Evolutionary conservation across 2,113 vertebrate genomes (phyloP).

Genomic region (Jaculus jaculus): DNA sequence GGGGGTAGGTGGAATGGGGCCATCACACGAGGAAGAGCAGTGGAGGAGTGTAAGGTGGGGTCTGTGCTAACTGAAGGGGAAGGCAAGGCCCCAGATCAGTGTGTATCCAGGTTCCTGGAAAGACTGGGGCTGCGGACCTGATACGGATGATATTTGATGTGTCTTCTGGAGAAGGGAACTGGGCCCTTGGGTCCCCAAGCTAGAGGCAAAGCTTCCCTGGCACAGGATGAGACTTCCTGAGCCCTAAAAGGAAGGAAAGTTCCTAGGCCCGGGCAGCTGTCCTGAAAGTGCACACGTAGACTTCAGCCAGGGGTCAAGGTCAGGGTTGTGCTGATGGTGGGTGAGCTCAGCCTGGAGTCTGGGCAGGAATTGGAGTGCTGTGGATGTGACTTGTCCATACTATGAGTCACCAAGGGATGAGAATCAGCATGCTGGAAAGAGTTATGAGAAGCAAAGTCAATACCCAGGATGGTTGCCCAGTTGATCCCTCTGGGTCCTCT

Average conservation of each 20-base stretch:
- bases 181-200: background rate
- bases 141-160: background rate
- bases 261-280: background rate
- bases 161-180: background rate
- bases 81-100: background rate
- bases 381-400: background rate
- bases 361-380: background rate
- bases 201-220: background rate
- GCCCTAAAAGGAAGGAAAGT: background rate
- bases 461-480: background rate
- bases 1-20: background rate
- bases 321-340: background rate
- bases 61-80: background rate
- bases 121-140: background rate
- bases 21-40: background rate
- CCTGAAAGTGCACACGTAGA: background rate
- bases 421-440: background rate
- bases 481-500: background rate
- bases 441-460: background rate
- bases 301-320: constrained; percentile 2
- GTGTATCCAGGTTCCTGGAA: background rate
- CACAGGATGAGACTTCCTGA: background rate
- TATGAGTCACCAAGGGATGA: background rate
- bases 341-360: background rate
- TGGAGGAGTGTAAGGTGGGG: no score